Evolutionary conservation across 2,797 vertebrate genomes (phyloP).

Genomic region (Coregonus ussuriensis): DNA sequence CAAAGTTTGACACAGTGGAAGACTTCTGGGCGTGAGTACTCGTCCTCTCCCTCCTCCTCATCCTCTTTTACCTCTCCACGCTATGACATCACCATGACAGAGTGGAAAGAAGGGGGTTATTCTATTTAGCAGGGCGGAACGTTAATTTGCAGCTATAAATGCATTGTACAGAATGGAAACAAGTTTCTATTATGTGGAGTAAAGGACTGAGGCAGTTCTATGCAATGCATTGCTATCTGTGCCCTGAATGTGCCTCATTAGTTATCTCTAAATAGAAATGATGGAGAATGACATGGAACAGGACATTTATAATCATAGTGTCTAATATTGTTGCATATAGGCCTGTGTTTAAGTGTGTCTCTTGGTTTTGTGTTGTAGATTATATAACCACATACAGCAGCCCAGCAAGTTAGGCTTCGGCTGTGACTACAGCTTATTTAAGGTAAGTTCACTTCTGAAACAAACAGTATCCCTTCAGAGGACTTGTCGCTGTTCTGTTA

Average conservation of each 20-base stretch:
- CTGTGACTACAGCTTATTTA: constrained; percentile 86
- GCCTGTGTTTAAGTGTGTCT: neutral
- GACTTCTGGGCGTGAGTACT: constrained; percentile 85
- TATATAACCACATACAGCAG: constrained; percentile 87
- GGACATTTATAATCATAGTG: neutral
- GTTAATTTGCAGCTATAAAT: too few species aligned
- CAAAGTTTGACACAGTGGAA: constrained; percentile 85
- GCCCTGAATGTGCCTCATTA: too few species aligned
- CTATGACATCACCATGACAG: neutral
- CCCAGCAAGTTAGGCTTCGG: constrained; percentile 82
- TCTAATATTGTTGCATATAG: neutral
- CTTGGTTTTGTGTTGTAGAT: constrained; percentile 60
- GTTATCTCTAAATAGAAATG: too few species aligned
- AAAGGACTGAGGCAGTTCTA: too few species aligned
- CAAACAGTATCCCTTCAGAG: neutral
- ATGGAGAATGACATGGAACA: too few species aligned
- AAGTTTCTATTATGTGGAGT: too few species aligned
- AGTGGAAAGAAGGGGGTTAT: too few species aligned
- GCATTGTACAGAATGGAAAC: too few species aligned
- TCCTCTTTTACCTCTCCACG: neutral
- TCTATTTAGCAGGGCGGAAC: too few species aligned
- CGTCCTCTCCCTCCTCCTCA: neutral
- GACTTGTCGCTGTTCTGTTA: neutral
- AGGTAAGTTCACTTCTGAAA: constrained; percentile 66
- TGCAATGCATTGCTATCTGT: too few species aligned